These are phyloP conservation scores for Diabrotica virgifera DNA, from an alignment of 1,140 invertebrate genomes.

Conservation along the genomic window DNA sequence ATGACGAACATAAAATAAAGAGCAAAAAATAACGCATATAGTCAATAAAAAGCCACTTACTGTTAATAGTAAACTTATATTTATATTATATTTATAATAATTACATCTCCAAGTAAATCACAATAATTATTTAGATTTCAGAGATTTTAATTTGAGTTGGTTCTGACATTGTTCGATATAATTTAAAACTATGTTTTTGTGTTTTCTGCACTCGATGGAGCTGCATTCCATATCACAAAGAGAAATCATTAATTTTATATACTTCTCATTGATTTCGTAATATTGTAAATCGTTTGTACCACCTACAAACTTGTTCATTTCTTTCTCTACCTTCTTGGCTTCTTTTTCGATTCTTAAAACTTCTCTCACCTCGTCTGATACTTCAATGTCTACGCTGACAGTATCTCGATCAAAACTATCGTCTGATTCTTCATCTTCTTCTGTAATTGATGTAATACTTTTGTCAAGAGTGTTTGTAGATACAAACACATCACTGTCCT, in stretches of 20 bases:
- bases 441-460: background rate
- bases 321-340: constrained; percentile 21
- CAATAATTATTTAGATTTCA: background rate
- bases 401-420: background rate
- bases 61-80: too few relatives aligned
- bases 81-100: too few relatives aligned
- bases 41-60: too few relatives aligned
- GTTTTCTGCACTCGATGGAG: constrained; percentile 21
- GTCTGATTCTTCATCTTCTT: background rate
- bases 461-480: background rate
- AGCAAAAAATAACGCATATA: too few relatives aligned
- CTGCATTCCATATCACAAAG: constrained; percentile 22
- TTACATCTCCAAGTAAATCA: too few relatives aligned
- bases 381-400: constrained; percentile 19
- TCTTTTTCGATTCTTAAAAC: constrained; percentile 22
- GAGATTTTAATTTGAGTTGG: constrained; percentile 23
- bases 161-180: constrained; percentile 29
- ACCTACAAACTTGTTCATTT: constrained; percentile 25
- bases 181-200: constrained; percentile 19
- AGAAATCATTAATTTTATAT: constrained; percentile 25
- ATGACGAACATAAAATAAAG: too few relatives aligned
- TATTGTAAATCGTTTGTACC: constrained; percentile 23
- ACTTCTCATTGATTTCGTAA: constrained; percentile 31
- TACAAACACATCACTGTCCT: background rate
- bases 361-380: constrained; percentile 12